phyloP scores from a whole-genome alignment of 2,888 invertebrate genomes.

The Pterostichus madidus region DNA sequence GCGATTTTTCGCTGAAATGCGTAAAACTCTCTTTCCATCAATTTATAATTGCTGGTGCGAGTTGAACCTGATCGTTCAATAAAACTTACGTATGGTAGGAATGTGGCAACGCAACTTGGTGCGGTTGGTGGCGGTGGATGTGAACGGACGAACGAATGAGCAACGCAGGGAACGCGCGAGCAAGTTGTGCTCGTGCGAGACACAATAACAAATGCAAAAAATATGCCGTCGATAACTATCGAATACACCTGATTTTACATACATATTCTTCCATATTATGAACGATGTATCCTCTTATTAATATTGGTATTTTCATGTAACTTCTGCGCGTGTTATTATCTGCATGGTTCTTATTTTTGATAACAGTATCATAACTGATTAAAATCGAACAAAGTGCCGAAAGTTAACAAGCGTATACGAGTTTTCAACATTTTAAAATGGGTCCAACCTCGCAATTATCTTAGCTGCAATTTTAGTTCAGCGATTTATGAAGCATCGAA shows the following conservation, averaged over 20 bases:
- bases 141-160: not conserved
- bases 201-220: constrained; percentile 59
- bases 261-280: not conserved
- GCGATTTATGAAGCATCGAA: constrained; percentile 39
- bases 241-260: constrained; percentile 6
- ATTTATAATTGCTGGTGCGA: constrained; percentile 16
- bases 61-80: constrained; percentile 74
- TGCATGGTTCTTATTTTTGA: not conserved
- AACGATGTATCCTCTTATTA: constrained; percentile 7
- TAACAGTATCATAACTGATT: constrained; percentile 31
- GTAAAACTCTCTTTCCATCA: constrained; percentile 20
- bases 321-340: constrained; percentile 15
- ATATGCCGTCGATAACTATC: constrained; percentile 69
- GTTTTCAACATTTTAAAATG: constrained; percentile 23
- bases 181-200: not conserved
- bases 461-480: constrained; percentile 17
- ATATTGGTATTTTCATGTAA: not conserved
- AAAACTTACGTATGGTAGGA: constrained; percentile 77
- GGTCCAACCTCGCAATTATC: constrained; percentile 22
- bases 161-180: not conserved
- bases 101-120: constrained; percentile 77
- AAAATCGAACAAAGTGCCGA: constrained; percentile 29
- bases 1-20: constrained; percentile 6
- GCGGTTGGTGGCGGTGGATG: constrained; percentile 23
- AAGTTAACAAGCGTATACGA: constrained; percentile 21